A percentile compares a stretch with the other conserved stretches of the same genome.
Conservation (phyloP, 2,797 vertebrate genomes). For the Gastrophryne carolinensis region DNA sequence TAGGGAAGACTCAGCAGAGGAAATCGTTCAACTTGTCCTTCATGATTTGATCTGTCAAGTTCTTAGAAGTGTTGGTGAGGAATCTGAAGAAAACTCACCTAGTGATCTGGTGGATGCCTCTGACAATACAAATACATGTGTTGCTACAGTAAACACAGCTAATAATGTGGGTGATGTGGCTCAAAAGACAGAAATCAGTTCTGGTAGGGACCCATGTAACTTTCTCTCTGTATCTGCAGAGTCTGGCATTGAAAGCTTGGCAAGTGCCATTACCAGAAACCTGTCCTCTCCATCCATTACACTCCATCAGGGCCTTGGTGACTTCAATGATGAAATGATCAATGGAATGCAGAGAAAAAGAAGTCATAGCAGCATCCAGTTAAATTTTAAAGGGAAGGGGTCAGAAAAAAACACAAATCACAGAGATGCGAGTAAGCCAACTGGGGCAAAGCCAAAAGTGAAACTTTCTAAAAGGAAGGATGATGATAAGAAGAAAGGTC, state of each 20-base stretch:
- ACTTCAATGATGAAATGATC: conserved; percentile 67
- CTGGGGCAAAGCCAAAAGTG: conserved; percentile 92
- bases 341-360: conserved; percentile 82
- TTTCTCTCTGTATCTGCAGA: conserved; percentile 76
- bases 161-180: conserved; percentile 60
- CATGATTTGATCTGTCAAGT: conserved; percentile 85
- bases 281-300: conserved; percentile 91
- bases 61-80: conserved; percentile 71
- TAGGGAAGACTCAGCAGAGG: conserved; percentile 76
- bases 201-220: conserved; percentile 76
- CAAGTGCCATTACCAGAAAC: conserved; percentile 78
- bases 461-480: conserved; percentile 87
- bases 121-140: conserved; percentile 63
- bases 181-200: conserved; percentile 72
- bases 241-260: conserved; percentile 64
- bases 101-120: conserved; percentile 74
- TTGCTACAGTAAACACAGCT: conserved; percentile 55
- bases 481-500: conserved; percentile 82
- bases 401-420: conserved; percentile 84
- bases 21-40: conserved; percentile 80
- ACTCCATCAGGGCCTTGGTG: conserved; percentile 71
- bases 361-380: conserved; percentile 94
- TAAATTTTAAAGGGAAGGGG: conserved; percentile 89
- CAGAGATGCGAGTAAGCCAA: conserved; percentile 74
- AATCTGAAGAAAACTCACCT: conserved; percentile 66